phyloP scores from a whole-genome alignment of 2,888 invertebrate species.

The Clostera curtula region DNA sequence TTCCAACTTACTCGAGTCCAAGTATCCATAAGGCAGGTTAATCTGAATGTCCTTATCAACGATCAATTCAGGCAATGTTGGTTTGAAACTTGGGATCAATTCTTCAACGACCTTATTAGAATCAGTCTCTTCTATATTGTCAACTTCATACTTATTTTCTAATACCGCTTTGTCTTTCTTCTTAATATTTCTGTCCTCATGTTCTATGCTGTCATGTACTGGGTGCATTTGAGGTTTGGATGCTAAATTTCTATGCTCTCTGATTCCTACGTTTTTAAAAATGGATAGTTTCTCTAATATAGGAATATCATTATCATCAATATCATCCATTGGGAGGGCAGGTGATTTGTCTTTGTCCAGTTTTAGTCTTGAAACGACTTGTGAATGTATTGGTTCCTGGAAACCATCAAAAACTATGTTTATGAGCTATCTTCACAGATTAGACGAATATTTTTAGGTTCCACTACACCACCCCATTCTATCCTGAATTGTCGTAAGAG shows the following conservation, averaged over 20 bases:
- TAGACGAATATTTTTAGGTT: too few relatives aligned
- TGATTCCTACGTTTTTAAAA: slow-evolving; percentile 48
- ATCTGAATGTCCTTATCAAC: slow-evolving; percentile 25
- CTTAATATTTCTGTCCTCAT: slow-evolving; percentile 50
- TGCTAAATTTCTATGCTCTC: slow-evolving; percentile 37
- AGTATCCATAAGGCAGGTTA: slow-evolving; percentile 40
- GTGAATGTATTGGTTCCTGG: slow-evolving; percentile 49
- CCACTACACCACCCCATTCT: too few relatives aligned
- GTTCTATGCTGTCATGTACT: slow-evolving; percentile 44
- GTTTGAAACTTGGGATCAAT: slow-evolving; percentile 37
- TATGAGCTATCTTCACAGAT: too few relatives aligned
- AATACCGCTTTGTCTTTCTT: slow-evolving; percentile 54
- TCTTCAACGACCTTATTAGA: slow-evolving; percentile 5
- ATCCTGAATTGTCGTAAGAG: too few relatives aligned
- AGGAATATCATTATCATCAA: slow-evolving; percentile 38
- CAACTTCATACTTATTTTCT: slow-evolving; percentile 7
- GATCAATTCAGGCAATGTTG: slow-evolving; percentile 43
- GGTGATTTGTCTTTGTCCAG: too few relatives aligned
- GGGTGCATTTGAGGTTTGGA: slow-evolving; percentile 56
- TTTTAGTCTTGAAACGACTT: slow-evolving; percentile 12
- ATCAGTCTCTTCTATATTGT: slow-evolving; percentile 7
- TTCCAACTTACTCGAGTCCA: slow-evolving; percentile 17
- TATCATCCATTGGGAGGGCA: slow-evolving; percentile 22
- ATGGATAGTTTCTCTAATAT: slow-evolving; percentile 51
- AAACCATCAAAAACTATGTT: slow-evolving; percentile 9